These are phyloP conservation scores for Rhodeus uyekii DNA, from an alignment of 2,797 vertebrate species.

Conservation along the genomic window DNA sequence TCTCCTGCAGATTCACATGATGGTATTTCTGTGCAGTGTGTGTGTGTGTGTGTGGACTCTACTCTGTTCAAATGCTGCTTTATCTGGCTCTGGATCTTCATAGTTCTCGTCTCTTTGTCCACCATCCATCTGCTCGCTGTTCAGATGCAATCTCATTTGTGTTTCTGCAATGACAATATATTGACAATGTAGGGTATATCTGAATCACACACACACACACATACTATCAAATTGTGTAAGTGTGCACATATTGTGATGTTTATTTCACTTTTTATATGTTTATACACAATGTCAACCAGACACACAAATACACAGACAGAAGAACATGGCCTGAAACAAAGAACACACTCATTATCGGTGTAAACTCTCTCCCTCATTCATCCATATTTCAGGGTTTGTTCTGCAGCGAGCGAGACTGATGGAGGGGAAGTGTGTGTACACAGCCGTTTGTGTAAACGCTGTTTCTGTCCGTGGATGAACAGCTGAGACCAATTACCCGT, in stretches of 20 bases:
- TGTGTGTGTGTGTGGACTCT: neutral
- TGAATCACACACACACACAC: neutral
- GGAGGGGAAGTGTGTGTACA: neutral
- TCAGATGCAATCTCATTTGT: neutral
- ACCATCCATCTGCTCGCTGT: neutral
- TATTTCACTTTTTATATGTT: neutral
- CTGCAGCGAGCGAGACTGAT: neutral
- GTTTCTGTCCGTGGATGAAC: slow-evolving; percentile 50
- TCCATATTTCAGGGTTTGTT: neutral
- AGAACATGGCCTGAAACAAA: neutral
- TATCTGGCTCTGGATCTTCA: neutral
- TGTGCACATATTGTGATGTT: neutral
- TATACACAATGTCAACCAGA: neutral
- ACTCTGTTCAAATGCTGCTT: neutral
- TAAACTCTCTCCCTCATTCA: neutral
- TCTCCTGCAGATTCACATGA: neutral
- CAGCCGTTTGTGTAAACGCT: slow-evolving; percentile 43
- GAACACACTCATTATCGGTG: neutral
- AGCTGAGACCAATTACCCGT: slow-evolving; percentile 60
- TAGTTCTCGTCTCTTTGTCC: neutral
- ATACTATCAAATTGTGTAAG: too few relatives aligned
- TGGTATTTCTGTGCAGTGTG: neutral
- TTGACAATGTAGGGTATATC: neutral
- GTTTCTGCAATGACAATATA: neutral
- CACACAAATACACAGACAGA: neutral